Percentiles rank a stretch among this genome's conserved stretches.
These are phyloP conservation scores for Diplodus sargus DNA, from an alignment of 2,797 vertebrate genomes.

Conservation along the genomic window DNA sequence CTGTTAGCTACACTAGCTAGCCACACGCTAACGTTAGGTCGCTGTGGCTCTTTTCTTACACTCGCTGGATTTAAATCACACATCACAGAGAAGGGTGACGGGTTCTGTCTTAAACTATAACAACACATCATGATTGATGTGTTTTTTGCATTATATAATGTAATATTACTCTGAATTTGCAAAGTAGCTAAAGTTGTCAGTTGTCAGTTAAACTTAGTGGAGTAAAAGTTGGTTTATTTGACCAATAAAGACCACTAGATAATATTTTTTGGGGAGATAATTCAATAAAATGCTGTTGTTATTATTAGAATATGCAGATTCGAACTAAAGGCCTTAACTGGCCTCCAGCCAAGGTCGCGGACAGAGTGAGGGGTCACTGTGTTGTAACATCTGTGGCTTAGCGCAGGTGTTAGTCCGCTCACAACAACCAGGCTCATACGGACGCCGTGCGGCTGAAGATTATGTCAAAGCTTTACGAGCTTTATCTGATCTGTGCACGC, in stretches of 20 bases:
- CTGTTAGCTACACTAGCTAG: too few species aligned
- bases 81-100: too few species aligned
- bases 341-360: background rate
- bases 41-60: too few species aligned
- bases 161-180: background rate
- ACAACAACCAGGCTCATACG: background rate
- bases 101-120: background rate
- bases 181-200: background rate
- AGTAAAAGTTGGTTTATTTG: background rate
- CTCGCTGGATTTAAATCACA: too few species aligned
- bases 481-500: background rate
- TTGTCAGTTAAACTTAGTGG: too few species aligned
- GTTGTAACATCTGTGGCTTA: slow-evolving; percentile 9
- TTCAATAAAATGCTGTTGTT: background rate
- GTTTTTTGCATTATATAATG: background rate
- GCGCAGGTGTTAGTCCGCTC: background rate
- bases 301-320: background rate
- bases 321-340: background rate
- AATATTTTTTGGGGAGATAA: background rate
- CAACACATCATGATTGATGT: background rate
- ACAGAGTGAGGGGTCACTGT: slow-evolving; percentile 24
- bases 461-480: slow-evolving; percentile 22
- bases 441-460: background rate
- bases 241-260: background rate
- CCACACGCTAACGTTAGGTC: too few species aligned